These are phyloP conservation scores for Tonatia bakeri DNA, from an alignment of 2,113 vertebrate species.

Conservation along the genomic window DNA sequence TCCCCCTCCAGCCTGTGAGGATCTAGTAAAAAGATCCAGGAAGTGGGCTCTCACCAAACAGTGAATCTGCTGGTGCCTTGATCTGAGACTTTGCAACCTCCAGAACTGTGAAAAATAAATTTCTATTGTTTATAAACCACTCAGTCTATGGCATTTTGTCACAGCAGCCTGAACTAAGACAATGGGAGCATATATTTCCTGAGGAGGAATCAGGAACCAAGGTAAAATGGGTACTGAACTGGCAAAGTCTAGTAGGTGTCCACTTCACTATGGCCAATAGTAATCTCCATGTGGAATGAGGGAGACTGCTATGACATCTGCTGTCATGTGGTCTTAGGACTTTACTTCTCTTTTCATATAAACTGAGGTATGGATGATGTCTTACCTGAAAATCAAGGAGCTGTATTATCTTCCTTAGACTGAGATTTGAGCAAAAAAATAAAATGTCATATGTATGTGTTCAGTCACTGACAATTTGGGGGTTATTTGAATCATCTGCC, in stretches of 20 bases:
- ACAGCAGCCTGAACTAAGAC: neutral
- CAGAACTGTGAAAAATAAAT: neutral
- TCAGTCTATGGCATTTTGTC: neutral
- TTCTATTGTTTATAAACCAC: neutral
- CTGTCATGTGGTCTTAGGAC: neutral
- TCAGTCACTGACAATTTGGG: neutral
- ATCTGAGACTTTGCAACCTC: neutral
- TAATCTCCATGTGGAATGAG: neutral
- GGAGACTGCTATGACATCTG: neutral
- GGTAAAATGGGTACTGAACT: neutral
- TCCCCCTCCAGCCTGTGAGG: neutral
- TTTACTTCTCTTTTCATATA: neutral
- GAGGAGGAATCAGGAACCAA: neutral
- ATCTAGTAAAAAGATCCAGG: neutral
- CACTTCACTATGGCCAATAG: neutral
- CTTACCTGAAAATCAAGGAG: neutral
- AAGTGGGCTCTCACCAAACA: neutral
- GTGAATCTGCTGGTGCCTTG: neutral
- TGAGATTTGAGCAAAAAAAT: neutral
- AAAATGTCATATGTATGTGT: neutral
- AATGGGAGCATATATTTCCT: neutral
- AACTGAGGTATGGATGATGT: neutral
- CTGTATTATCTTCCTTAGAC: neutral
- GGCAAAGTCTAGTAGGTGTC: neutral
- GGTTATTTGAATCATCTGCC: neutral